Base-by-base conservation (phyloP, 2,797 vertebrate genomes). In the Poeciliopsis gracilis region DNA sequence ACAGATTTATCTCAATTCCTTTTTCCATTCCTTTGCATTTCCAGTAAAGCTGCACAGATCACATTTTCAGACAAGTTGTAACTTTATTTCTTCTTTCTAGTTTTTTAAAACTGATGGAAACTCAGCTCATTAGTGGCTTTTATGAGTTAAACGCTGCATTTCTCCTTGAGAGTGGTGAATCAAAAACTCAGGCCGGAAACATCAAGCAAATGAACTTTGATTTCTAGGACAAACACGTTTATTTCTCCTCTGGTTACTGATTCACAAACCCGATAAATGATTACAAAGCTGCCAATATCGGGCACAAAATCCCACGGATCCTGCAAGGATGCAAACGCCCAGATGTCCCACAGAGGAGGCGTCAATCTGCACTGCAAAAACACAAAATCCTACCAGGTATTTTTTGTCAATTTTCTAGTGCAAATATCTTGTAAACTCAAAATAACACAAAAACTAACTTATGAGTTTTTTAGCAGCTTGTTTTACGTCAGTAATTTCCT, bases 161-260 rank as follows among this genome's bases (percentile, higher is more conserved):
- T 55, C 20, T n/a, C 25, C 25, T 10, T n/a, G 51, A 11, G 2
- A 55, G 75, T 4, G 41, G 72, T 5, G 38, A 55, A 69, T 81
- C 80, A 73, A 74, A 79, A 85, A 76, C 15, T 84, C 83, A 72
- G 82, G 84, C 84, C 87, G 66, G 79, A 86, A 83, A 86, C 75
- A 51, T 18, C 74, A 89, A 90, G 90, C 79, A 85, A 80, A 83
- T 86, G 81, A 77, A 84, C 92, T 93, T 90, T 90, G 93, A 89
- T 86, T 87, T 86, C 70, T 72, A 73, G 67, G 57, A 49, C 75
- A 8, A 86, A 86, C 76, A 4, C 9, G 5, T 33, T 57, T 38
- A 72, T 57, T 69, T 51, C 36, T 57, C 16, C 36, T 33, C n/a
- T 51, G 36, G 92, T 93, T 91, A 94, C 91, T 93, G 84, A 95